These are phyloP conservation scores for Drosophila pandora DNA, from an alignment of 1,140 invertebrate species.

Conservation along the genomic window DNA sequence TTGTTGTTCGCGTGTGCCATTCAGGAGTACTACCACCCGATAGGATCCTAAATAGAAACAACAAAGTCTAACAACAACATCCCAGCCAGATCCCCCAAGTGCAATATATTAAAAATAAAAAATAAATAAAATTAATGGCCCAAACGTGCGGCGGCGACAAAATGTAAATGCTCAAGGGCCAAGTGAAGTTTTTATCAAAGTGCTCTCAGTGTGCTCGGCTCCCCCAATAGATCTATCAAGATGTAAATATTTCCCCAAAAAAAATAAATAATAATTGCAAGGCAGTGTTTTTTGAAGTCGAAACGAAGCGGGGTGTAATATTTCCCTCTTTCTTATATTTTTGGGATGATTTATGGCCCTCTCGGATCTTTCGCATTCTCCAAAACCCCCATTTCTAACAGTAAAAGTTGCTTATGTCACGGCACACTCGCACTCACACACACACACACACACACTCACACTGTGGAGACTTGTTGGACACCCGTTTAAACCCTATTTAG, in stretches of 20 bases:
- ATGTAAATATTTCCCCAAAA: slow-evolving; percentile 52
- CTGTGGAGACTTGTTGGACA: slow-evolving; percentile 19
- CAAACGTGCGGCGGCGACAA: slow-evolving; percentile 75
- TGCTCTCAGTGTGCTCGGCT: slow-evolving; percentile 26
- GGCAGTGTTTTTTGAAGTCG: slow-evolving; percentile 44
- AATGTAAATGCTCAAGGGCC: slow-evolving; percentile 65
- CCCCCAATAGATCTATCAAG: slow-evolving; percentile 28
- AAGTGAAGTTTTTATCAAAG: slow-evolving; percentile 52
- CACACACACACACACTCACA: slow-evolving; percentile 22
- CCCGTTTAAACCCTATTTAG: slow-evolving; percentile 47
- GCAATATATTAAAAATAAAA: slow-evolving; percentile 63
- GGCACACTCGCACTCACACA: slow-evolving; percentile 24
- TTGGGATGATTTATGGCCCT: slow-evolving; percentile 21
- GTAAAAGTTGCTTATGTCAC: slow-evolving; percentile 82
- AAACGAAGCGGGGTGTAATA: slow-evolving; percentile 23
- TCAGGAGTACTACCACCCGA: slow-evolving; percentile 4
- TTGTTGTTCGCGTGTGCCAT: slow-evolving; percentile 55
- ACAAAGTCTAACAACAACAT: not conserved
- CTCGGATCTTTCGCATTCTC: slow-evolving; percentile 45
- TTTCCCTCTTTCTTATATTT: not conserved
- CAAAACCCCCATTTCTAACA: slow-evolving; percentile 74
- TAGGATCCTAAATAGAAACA: slow-evolving; percentile 14
- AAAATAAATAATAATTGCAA: slow-evolving; percentile 33
- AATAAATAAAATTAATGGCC: slow-evolving; percentile 55
- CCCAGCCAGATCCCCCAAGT: slow-evolving; percentile 46